Evolutionary conservation across 37 sponge, comb jelly and placozoan genomes (phyloP), one percentile per base, ranked within the genome.

Genomic region (Bolinopsis microptera): DNA sequence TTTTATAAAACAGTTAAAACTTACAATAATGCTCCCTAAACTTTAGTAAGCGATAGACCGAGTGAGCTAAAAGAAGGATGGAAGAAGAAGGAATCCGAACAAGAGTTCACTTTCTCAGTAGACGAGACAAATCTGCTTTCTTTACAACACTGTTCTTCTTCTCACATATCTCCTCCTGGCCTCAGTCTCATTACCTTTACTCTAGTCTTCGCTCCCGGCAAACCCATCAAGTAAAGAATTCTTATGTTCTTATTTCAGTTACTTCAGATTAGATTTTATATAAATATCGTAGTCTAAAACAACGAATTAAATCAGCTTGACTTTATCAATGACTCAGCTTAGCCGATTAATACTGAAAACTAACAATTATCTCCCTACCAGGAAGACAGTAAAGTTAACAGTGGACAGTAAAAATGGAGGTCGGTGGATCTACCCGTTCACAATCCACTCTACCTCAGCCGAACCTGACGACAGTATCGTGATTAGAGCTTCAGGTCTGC

Each of bases 391-490:
- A 67, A 93, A 96, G 37, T 94, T 97, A 33, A 76, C 93, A 1
- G 94, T 97, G 25, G 38, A 69, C 40, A 92, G 80, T 38, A 32
- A 37, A 16, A 40, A 86, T 67, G 95, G 96, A 75, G 97, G 96
- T 5, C 34, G 93, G 33, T 97, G 97, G 97, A 38, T 38, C 31
- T 95, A 95, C 76, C 97, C 96, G 13, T 37, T 97, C 27, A 92
- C 69, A 18, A 30, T 96, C 68, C 39, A 16, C 31, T 96, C 95
- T 32, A 40, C 88, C 9, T 38, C 83, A 30, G 76, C 95, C 18
- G 69, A 24, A 28, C 95, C 96, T 93, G 97, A 97, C 94, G 97
- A 97, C 69, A 70, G 68, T 74, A 94, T 97, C 34, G 92, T 92
- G 0, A 86, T 97, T 22, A 93, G 96, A 69, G 95, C 96, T 27